Conservation (phyloP, 2,888 invertebrate species). For the Eupithecia vulgata region DNA sequence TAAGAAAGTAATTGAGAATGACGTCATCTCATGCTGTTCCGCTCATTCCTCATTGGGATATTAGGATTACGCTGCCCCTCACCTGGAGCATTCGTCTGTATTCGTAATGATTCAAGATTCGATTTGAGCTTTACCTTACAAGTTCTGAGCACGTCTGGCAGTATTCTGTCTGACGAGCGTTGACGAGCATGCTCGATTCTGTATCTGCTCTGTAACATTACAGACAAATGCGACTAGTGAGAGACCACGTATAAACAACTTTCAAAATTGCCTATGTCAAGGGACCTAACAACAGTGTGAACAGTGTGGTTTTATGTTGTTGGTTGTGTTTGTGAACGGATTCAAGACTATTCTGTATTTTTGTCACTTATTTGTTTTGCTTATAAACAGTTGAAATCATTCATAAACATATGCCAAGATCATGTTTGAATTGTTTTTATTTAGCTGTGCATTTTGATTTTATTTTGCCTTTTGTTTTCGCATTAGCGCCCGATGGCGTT, state of each 20-base stretch:
- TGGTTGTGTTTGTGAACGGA: slow-evolving; percentile 31
- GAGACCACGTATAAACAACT: not conserved
- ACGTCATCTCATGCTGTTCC: too few relatives aligned
- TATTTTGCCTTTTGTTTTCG: slow-evolving; percentile 70
- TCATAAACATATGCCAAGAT: slow-evolving; percentile 26
- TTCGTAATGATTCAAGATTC: not conserved
- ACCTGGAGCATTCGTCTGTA: not conserved
- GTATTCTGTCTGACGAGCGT: not conserved
- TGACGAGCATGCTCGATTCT: not conserved
- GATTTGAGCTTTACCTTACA: not conserved
- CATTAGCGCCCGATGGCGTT: slow-evolving; percentile 78
- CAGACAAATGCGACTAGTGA: not conserved
- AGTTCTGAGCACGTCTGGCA: too few relatives aligned
- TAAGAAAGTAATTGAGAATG: too few relatives aligned
- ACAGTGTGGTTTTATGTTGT: slow-evolving; percentile 20
- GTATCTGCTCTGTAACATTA: not conserved
- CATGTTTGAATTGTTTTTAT: slow-evolving; percentile 52
- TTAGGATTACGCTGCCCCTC: not conserved
- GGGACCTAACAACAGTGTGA: slow-evolving; percentile 1
- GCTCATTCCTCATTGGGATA: too few relatives aligned
- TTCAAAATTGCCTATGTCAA: not conserved
- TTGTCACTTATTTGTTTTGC: slow-evolving; percentile 1
- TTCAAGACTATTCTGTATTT: slow-evolving; percentile 13
- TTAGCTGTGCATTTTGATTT: slow-evolving; percentile 57
- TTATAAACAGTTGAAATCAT: slow-evolving; percentile 15